These are phyloP conservation scores for Prosapia bicincta DNA, from an alignment of 2,888 invertebrate species.

Conservation along the genomic window DNA sequence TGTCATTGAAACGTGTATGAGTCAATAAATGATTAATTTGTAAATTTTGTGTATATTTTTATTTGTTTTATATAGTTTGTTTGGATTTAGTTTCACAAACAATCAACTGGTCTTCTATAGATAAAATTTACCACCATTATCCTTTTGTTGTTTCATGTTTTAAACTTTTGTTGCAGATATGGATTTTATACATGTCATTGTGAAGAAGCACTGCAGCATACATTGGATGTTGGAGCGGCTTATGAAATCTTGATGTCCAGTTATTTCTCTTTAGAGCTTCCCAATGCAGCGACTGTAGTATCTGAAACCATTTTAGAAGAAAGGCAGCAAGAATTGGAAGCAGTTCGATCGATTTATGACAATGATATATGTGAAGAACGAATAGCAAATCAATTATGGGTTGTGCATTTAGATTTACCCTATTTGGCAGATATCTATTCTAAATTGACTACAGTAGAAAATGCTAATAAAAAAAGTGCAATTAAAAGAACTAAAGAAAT, in stretches of 20 bases:
- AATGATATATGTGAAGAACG: constrained; percentile 59
- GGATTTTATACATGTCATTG: constrained; percentile 74
- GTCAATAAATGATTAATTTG: too few species aligned
- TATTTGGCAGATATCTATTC: constrained; percentile 36
- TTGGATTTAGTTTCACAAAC: not conserved
- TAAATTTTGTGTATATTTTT: too few species aligned
- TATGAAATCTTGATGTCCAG: constrained; percentile 66
- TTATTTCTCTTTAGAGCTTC: constrained; percentile 56
- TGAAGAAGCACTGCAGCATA: constrained; percentile 65
- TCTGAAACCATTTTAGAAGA: constrained; percentile 53
- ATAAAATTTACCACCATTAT: too few species aligned
- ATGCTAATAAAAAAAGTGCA: constrained; percentile 43
- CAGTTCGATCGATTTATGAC: constrained; percentile 75
- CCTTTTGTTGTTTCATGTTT: too few species aligned
- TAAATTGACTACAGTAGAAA: constrained; percentile 22
- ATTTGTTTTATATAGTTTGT: too few species aligned
- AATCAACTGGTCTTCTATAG: too few species aligned
- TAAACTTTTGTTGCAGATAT: constrained; percentile 55
- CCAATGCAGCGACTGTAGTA: constrained; percentile 43
- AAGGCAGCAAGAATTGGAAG: constrained; percentile 67
- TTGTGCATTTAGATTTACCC: constrained; percentile 57
- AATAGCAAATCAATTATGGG: constrained; percentile 67
- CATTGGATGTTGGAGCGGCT: constrained; percentile 66
- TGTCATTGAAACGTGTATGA: too few species aligned
- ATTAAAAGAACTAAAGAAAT: constrained; percentile 53